These are phyloP conservation scores for Macrotus californicus DNA, from an alignment of 2,113 vertebrate genomes.

Conservation along the genomic window DNA sequence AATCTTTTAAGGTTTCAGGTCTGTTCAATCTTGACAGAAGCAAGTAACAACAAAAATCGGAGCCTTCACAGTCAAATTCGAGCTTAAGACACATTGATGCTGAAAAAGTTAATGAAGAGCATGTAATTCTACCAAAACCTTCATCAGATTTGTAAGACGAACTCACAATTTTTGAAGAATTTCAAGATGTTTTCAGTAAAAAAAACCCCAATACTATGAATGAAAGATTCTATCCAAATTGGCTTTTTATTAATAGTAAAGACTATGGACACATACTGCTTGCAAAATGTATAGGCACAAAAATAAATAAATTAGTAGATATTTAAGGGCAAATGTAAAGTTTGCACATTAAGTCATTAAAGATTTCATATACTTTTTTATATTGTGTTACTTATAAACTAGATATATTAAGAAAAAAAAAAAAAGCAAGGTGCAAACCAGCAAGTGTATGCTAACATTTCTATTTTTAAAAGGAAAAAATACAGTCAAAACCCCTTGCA, in stretches of 20 bases:
- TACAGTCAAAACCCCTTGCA: not conserved
- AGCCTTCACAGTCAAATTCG: not conserved
- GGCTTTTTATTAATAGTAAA: conserved; percentile 40
- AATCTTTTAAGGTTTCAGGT: not conserved
- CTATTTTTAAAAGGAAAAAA: conserved; percentile 26
- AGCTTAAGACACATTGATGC: not conserved
- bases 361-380: conserved; percentile 14
- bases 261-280: conserved; percentile 20
- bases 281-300: conserved; percentile 33
- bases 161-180: not conserved
- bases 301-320: conserved; percentile 59
- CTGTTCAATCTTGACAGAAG: not conserved
- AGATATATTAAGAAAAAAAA: conserved; percentile 2
- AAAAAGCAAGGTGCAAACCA: conserved; percentile 28
- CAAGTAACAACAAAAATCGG: not conserved
- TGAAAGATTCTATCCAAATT: conserved; percentile 12
- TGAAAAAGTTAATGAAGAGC: not conserved
- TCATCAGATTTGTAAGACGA: not conserved
- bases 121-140: not conserved
- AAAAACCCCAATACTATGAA: not conserved
- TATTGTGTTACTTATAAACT: conserved; percentile 3
- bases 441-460: not conserved
- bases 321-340: conserved; percentile 46
- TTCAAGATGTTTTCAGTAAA: not conserved
- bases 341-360: conserved; percentile 26